These are phyloP conservation scores for Tautogolabrus adspersus DNA, from an alignment of 2,113 vertebrate species.

Conservation along the genomic window DNA sequence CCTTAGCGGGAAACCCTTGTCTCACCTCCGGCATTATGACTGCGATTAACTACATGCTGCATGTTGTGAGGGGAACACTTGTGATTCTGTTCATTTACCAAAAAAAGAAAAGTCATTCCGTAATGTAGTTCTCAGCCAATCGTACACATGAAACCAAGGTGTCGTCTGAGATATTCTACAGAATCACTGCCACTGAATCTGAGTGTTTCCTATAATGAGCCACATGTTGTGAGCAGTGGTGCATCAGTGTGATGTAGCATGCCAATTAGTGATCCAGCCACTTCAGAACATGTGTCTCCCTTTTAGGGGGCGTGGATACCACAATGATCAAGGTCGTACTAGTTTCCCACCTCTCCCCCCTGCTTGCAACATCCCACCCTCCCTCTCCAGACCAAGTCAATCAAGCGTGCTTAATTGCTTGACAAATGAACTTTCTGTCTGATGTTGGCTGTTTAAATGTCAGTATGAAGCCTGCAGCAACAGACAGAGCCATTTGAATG, in stretches of 20 bases:
- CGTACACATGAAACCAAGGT: neutral
- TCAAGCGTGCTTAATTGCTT: slow-evolving; percentile 36
- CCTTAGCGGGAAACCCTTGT: neutral
- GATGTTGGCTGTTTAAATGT: slow-evolving; percentile 20
- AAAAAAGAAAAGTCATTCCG: neutral
- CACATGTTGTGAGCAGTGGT: slow-evolving; percentile 28
- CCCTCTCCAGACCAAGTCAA: slow-evolving; percentile 24
- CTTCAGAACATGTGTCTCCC: slow-evolving; percentile 42
- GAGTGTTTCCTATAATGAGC: slow-evolving; percentile 29
- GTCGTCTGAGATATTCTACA: neutral
- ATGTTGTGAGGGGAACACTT: slow-evolving; percentile 11
- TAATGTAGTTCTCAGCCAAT: neutral
- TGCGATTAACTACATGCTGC: slow-evolving; percentile 21
- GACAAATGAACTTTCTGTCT: slow-evolving; percentile 25
- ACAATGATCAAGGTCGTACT: slow-evolving; percentile 25
- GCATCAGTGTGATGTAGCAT: slow-evolving; percentile 46
- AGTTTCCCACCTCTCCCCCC: slow-evolving; percentile 5
- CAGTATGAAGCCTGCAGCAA: slow-evolving; percentile 2
- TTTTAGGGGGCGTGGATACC: neutral
- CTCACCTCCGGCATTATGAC: neutral
- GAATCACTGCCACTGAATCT: slow-evolving; percentile 9
- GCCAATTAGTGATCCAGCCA: slow-evolving; percentile 30
- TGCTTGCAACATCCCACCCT: slow-evolving; percentile 45
- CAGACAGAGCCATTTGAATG: neutral
- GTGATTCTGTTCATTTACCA: slow-evolving; percentile 13